A percentile compares a stretch with the other conserved stretches of the same genome.
Evolutionary conservation across 2,888 invertebrate genomes (phyloP).

Genomic region (Ophioninae sp.): DNA sequence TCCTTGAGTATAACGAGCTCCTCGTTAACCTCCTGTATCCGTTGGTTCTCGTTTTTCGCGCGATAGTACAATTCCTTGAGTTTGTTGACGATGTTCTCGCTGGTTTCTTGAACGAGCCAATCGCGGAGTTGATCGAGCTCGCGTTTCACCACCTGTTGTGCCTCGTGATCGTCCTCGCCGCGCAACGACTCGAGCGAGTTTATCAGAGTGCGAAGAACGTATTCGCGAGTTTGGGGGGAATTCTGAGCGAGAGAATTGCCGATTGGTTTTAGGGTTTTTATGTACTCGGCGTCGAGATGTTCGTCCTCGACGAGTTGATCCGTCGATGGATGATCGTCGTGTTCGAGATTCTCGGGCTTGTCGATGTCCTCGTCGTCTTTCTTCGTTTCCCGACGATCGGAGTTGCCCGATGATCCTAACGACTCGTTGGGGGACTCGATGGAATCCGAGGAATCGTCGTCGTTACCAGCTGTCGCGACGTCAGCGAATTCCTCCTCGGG

Average conservation of each 20-base stretch:
- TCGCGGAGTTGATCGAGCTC: conserved; percentile 74
- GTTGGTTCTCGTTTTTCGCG: conserved; percentile 81
- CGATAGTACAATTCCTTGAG: conserved; percentile 74
- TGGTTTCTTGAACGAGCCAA: conserved; percentile 74
- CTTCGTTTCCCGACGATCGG: background rate
- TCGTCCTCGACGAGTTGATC: conserved; percentile 65
- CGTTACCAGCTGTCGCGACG: conserved; percentile 49
- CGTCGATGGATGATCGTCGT: conserved; percentile 56
- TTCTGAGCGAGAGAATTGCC: conserved; percentile 62
- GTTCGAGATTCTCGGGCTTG: conserved; percentile 61
- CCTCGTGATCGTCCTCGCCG: conserved; percentile 69
- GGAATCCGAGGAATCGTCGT: conserved; percentile 63
- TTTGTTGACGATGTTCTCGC: conserved; percentile 71
- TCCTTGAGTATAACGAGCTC: conserved; percentile 89
- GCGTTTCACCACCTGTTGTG: conserved; percentile 70
- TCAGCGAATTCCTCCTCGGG: conserved; percentile 55
- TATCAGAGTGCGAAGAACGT: conserved; percentile 71
- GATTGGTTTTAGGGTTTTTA: conserved; percentile 74
- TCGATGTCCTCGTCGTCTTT: conserved; percentile 57
- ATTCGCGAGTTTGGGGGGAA: conserved; percentile 68
- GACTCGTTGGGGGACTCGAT: conserved; percentile 62
- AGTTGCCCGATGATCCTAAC: background rate
- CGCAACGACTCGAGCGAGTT: conserved; percentile 71
- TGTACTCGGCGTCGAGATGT: conserved; percentile 71
- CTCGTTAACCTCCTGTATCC: conserved; percentile 86